Base-by-base conservation (phyloP, 2,888 invertebrate species). In the Geotrupes spiniger region DNA sequence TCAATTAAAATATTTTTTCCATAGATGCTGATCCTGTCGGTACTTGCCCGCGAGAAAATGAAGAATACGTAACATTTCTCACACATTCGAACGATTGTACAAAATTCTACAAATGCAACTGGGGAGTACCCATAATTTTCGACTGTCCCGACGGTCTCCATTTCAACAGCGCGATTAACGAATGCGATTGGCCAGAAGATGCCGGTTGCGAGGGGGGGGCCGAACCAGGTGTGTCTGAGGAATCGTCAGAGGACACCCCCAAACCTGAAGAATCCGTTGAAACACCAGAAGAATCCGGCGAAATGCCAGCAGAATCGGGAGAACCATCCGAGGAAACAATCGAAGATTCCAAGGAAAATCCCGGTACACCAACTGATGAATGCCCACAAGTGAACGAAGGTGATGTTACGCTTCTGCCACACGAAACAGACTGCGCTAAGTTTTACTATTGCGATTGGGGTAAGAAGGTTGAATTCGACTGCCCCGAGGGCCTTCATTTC, bases 401-500 rank as follows among this genome's bases (percentile, higher is more conserved):
- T 15, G 6, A 47, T 17, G 40, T 40, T 26, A 43, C 46, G 29
- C 55, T 54, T 33, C 27, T 60, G 2, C 59, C 61, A 12, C 62
- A 64, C 46, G 56, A 56, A 47, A 36, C 45, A 1, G 49, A 59
- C 15, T 65, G 65, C 49, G 40, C 54, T 5, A 40, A 46, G 25
- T 63, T 60, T 33, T 64, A 58, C 41, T 45, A 60, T 8, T 64
- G 64, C 44, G 53, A 59, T 12, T 59, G 62, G 38, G 60, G 61
- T 2, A 43, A 26, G 39, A 54, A 54, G 51, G 53, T 62, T n/a
- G 37, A 55, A 10, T 56, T 57, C 31, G 38, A 45, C 14, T 65
- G 65, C 46, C 61, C 62, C 1, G 52, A 54, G 14, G 57, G 53
- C n/a, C 54, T 62, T 49, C 49, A 62, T 10, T 65, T 61, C 45